Evolutionary conservation across 2,797 vertebrate species (phyloP).

Genomic region (Liasis olivaceus): DNA sequence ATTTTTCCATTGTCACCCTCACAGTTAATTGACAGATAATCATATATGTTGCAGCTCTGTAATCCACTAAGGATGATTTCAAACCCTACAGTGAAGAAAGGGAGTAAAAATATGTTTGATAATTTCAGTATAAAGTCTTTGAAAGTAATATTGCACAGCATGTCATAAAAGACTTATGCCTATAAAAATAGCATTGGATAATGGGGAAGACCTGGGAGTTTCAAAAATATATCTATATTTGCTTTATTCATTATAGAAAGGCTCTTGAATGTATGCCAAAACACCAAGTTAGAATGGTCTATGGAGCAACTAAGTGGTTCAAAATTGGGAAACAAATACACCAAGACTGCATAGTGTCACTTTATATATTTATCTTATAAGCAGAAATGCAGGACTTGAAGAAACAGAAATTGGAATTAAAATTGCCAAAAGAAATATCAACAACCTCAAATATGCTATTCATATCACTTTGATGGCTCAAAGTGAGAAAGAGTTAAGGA

Average conservation of each 20-base stretch:
- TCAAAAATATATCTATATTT: neutral
- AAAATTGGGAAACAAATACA: neutral
- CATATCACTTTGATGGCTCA: too few species aligned
- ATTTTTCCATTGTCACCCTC: conserved; percentile 84
- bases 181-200: neutral
- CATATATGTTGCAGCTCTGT: conserved; percentile 92
- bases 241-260: neutral
- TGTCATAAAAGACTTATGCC: neutral
- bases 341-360: neutral
- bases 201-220: neutral
- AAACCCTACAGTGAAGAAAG: conserved; percentile 80
- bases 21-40: conserved; percentile 89
- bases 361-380: neutral
- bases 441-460: too few species aligned
- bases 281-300: neutral
- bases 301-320: neutral
- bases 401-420: too few species aligned
- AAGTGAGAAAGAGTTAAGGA: too few species aligned
- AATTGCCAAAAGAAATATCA: too few species aligned
- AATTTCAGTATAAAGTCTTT: neutral
- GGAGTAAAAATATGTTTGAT: conserved; percentile 19
- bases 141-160: neutral
- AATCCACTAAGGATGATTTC: conserved; percentile 86
- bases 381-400: neutral
- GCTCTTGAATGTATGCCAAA: neutral